A percentile compares a stretch with the other conserved stretches of the same genome.
These are phyloP conservation scores for Tuta absoluta DNA, from an alignment of 2,888 invertebrate species.

Conservation along the genomic window DNA sequence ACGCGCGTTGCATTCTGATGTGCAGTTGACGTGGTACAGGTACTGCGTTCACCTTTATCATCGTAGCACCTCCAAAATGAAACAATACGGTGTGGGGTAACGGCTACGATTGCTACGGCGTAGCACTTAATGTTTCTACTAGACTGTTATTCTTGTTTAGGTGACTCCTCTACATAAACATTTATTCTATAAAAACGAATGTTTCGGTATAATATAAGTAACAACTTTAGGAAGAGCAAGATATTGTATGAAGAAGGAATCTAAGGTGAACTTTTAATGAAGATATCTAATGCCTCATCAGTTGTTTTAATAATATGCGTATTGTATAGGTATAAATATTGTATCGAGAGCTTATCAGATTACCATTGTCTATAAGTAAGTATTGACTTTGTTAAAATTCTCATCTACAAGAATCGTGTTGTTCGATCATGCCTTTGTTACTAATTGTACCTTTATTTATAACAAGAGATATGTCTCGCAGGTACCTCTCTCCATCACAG, in stretches of 20 bases:
- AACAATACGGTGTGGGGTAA: neutral
- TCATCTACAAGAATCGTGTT: constrained; percentile 11
- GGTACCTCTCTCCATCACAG: constrained; percentile 36
- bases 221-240: neutral
- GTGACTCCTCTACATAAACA: too few species aligned
- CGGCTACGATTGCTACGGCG: neutral
- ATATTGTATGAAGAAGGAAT: neutral
- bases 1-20: too few species aligned
- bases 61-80: neutral
- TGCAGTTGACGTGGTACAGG: too few species aligned
- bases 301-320: neutral
- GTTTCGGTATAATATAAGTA: neutral
- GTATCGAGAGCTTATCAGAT: neutral
- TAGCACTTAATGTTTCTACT: neutral
- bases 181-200: too few species aligned
- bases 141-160: too few species aligned
- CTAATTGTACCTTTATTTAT: constrained; percentile 28
- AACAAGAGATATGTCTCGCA: constrained; percentile 43
- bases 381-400: constrained; percentile 7
- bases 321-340: neutral
- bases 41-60: too few species aligned
- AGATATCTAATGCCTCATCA: neutral
- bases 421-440: neutral
- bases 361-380: neutral
- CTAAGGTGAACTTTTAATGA: neutral